phyloP scores from a whole-genome alignment of 2,888 invertebrate species.

The Stenurella melanura region DNA sequence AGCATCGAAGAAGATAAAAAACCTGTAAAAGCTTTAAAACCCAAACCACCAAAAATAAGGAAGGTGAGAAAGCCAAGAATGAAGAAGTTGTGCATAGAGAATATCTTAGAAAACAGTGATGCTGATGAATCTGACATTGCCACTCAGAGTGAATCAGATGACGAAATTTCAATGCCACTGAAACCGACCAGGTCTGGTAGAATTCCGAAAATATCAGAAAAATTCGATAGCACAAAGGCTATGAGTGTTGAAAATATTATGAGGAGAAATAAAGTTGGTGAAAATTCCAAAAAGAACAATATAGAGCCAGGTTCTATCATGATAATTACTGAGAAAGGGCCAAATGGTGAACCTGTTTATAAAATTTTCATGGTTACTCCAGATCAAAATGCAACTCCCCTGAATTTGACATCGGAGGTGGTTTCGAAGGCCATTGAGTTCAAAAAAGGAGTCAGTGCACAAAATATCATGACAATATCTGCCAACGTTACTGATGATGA shows the following conservation, averaged over 20 bases:
- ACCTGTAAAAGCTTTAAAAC: not conserved
- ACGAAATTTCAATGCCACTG: constrained; percentile 60
- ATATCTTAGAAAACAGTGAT: constrained; percentile 60
- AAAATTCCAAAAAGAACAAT: constrained; percentile 43
- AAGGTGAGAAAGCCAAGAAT: constrained; percentile 45
- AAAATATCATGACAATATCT: constrained; percentile 59
- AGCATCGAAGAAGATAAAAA: not conserved
- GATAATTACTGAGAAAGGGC: constrained; percentile 73
- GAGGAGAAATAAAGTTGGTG: constrained; percentile 24
- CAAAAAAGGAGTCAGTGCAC: constrained; percentile 50
- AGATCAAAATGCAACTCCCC: constrained; percentile 66
- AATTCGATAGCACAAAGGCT: constrained; percentile 48
- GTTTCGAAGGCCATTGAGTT: constrained; percentile 63
- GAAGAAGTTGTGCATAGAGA: constrained; percentile 55
- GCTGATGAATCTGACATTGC: constrained; percentile 61
- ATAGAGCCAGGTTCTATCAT: constrained; percentile 75
- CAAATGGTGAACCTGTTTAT: constrained; percentile 72
- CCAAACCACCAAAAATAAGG: constrained; percentile 45
- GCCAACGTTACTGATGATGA: constrained; percentile 51
- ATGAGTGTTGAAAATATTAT: constrained; percentile 36
- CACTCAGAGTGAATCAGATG: constrained; percentile 57
- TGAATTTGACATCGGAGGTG: constrained; percentile 69
- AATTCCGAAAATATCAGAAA: constrained; percentile 68
- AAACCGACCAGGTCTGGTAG: constrained; percentile 73
- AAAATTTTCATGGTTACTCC: constrained; percentile 75